phyloP scores from a whole-genome alignment of 2,113 vertebrate species.

The Lagenorhynchus albirostris region DNA sequence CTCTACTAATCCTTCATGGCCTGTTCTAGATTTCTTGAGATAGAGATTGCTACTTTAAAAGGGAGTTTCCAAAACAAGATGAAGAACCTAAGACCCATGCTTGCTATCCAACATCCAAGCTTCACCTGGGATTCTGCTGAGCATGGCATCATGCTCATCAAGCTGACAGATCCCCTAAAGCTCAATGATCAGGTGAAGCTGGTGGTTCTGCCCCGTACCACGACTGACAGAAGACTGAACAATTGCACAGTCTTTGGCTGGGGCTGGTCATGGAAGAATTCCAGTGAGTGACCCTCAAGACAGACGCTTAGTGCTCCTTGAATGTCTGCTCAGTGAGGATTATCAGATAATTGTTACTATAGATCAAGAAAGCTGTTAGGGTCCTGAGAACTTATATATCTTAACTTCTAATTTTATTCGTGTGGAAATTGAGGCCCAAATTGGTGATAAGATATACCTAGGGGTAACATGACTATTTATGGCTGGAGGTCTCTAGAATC shows the following conservation, averaged over 20 bases:
- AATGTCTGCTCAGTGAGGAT: not conserved
- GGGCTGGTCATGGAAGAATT: not conserved
- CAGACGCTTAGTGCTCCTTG: not conserved
- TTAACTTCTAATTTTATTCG: not conserved
- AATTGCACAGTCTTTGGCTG: slow-evolving; percentile 7
- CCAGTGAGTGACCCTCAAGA: slow-evolving; percentile 19
- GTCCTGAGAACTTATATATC: not conserved
- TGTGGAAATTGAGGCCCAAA: not conserved
- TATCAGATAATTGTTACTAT: not conserved
- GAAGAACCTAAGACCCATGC: not conserved
- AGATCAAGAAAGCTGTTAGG: not conserved
- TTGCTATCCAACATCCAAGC: not conserved
- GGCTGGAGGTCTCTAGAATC: not conserved
- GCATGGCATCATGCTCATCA: slow-evolving; percentile 42
- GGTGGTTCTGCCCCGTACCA: not conserved
- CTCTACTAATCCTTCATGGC: not conserved
- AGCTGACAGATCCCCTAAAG: not conserved
- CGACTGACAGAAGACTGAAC: not conserved
- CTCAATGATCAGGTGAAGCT: not conserved
- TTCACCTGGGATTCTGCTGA: slow-evolving; percentile 14
- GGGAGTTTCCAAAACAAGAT: not conserved
- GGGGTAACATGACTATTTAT: not conserved
- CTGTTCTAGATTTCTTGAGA: slow-evolving; percentile 2
- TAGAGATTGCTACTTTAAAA: not conserved
- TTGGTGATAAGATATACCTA: not conserved